phyloP scores from a whole-genome alignment of 2,888 invertebrate species.

The Ethmia dodecea region DNA sequence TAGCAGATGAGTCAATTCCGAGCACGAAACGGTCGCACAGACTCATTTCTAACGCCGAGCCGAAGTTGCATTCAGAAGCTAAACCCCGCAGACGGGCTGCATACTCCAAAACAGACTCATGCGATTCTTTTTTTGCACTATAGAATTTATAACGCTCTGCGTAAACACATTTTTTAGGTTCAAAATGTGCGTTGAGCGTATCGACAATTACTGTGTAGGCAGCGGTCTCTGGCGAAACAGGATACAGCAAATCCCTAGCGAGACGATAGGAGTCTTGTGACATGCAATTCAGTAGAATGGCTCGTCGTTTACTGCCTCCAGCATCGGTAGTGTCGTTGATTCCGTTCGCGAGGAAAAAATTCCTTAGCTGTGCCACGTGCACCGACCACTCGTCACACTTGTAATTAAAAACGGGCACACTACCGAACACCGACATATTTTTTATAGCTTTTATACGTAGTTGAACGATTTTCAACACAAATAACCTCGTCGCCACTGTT shows the following conservation, averaged over 20 bases:
- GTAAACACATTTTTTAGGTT: slow-evolving; percentile 4
- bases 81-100: neutral
- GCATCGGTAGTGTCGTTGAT: neutral
- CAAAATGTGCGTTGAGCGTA: neutral
- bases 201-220: neutral
- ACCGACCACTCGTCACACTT: slow-evolving; percentile 5
- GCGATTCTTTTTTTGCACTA: neutral
- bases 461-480: slow-evolving; percentile 1
- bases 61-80: neutral
- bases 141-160: neutral
- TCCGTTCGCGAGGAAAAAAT: slow-evolving; percentile 5
- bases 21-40: neutral
- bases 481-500: neutral
- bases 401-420: slow-evolving; percentile 2
- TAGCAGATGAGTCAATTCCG: neutral
- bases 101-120: neutral
- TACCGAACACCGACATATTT: slow-evolving; percentile 3
- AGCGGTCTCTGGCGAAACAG: neutral
- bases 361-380: slow-evolving; percentile 1
- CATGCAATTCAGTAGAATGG: slow-evolving; percentile 5
- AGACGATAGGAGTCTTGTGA: slow-evolving; percentile 5
- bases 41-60: neutral
- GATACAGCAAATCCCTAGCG: neutral
- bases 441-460: neutral
- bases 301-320: neutral